Conservation (phyloP, 2,888 invertebrate genomes). For the Limnephilus rhombicus region DNA sequence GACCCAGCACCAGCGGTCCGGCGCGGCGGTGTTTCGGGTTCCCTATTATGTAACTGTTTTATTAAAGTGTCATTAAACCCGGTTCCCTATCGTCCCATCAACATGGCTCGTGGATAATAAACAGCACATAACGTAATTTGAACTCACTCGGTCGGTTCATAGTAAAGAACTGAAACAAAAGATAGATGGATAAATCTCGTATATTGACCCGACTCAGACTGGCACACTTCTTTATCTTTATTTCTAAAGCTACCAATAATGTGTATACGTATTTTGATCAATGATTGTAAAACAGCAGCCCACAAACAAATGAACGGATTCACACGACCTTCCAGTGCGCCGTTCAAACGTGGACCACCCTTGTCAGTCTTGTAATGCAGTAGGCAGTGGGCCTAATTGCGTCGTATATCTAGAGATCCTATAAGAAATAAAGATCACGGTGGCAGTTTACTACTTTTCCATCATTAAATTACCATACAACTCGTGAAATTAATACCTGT, state of each 20-base stretch:
- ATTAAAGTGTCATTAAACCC: conserved; percentile 48
- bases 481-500: conserved; percentile 39
- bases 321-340: background rate
- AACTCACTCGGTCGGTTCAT: conserved; percentile 25
- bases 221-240: background rate
- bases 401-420: conserved; percentile 19
- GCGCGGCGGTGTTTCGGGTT: conserved; percentile 25
- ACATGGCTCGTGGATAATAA: conserved; percentile 9
- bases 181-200: background rate
- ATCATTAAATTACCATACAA: conserved; percentile 35
- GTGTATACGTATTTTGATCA: background rate
- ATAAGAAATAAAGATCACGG: background rate
- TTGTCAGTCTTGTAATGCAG: background rate
- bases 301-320: background rate
- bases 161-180: background rate
- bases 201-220: background rate
- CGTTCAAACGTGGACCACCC: background rate
- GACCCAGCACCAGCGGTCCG: background rate
- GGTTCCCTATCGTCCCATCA: background rate
- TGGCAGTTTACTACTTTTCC: conserved; percentile 16
- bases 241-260: background rate
- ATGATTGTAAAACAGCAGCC: background rate
- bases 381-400: conserved; percentile 45
- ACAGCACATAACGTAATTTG: background rate
- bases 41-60: conserved; percentile 20